These are phyloP conservation scores for Merops nubicus DNA, from an alignment of 2,113 vertebrate species.

Conservation along the genomic window DNA sequence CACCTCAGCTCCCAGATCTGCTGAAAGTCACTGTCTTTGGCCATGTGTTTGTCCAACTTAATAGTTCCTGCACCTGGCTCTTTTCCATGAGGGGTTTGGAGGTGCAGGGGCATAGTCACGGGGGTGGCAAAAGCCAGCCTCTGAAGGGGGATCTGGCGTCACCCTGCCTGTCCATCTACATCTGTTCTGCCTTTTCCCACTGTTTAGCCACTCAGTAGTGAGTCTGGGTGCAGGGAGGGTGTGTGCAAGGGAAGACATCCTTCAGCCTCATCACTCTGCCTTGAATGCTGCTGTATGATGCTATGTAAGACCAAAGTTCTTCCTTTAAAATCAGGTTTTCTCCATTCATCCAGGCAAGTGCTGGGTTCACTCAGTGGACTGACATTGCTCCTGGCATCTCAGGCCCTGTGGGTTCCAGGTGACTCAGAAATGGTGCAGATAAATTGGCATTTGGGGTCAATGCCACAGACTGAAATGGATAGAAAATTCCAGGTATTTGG, in stretches of 20 bases:
- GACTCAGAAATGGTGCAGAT: conserved; percentile 10
- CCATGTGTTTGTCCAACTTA: neutral
- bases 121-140: neutral
- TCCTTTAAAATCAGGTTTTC: neutral
- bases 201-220: neutral
- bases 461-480: neutral
- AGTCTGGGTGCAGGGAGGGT: fast-evolving
- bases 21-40: neutral
- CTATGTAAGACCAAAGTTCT: neutral
- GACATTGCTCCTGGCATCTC: neutral
- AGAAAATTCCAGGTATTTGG: conserved; percentile 47
- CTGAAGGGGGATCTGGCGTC: neutral
- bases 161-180: neutral
- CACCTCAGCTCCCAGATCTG: neutral
- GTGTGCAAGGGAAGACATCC: neutral
- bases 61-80: neutral
- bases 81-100: neutral
- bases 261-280: neutral
- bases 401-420: neutral
- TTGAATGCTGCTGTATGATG: neutral
- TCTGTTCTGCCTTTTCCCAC: neutral
- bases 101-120: neutral
- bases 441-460: neutral
- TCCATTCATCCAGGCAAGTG: fast-evolving
- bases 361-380: neutral